Conservation (phyloP, 2,888 invertebrate species). For the Melanostoma scalare region DNA sequence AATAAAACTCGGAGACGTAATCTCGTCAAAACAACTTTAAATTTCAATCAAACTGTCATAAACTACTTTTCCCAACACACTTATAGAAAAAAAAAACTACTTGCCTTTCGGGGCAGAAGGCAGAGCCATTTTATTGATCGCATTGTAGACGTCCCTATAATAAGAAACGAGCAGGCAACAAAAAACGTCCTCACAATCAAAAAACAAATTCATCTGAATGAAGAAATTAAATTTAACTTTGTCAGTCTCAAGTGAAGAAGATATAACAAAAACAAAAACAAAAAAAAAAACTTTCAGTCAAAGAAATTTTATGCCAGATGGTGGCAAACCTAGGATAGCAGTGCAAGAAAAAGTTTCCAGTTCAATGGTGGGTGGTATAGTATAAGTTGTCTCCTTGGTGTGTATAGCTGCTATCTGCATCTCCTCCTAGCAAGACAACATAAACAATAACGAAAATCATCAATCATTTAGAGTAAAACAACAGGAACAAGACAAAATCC, state of each 20-base stretch:
- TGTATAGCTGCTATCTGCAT: background rate
- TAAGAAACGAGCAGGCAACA: background rate
- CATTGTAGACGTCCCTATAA: background rate
- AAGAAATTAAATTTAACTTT: conserved; percentile 71
- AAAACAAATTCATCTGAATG: conserved; percentile 56
- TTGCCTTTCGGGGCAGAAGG: conserved; percentile 15
- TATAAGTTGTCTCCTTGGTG: conserved; percentile 6
- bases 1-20: conserved; percentile 23
- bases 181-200: conserved; percentile 18
- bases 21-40: conserved; percentile 23
- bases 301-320: conserved; percentile 62
- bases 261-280: conserved; percentile 18
- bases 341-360: conserved; percentile 57
- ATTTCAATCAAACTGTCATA: conserved; percentile 59
- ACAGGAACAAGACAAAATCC: conserved; percentile 39
- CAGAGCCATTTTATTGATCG: conserved; percentile 25
- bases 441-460: conserved; percentile 70
- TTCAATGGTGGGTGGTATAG: conserved; percentile 43
- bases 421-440: conserved; percentile 47
- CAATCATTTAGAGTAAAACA: conserved; percentile 59
- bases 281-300: conserved; percentile 40
- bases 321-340: conserved; percentile 66
- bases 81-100: conserved; percentile 31
- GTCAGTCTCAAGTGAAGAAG: conserved; percentile 51
- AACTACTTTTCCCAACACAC: conserved; percentile 19